A percentile compares a stretch with the other conserved stretches of the same genome.
These are phyloP conservation scores for Pipistrellus kuhlii DNA, from an alignment of 2,797 vertebrate genomes.

Conservation along the genomic window DNA sequence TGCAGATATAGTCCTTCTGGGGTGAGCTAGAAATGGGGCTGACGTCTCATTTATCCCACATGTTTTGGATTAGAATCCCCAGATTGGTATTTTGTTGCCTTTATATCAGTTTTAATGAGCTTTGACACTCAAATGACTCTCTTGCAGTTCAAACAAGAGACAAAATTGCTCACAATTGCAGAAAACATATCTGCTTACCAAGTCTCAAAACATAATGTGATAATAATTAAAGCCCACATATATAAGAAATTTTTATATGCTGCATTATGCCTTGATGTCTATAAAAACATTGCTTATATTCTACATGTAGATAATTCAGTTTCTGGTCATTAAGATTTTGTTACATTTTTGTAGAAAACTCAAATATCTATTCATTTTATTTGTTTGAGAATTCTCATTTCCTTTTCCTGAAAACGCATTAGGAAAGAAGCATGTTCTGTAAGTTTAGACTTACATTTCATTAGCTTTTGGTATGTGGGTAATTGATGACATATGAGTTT, in stretches of 20 bases:
- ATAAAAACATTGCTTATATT: not conserved
- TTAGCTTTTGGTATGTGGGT: not conserved
- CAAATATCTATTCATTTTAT: constrained; percentile 41
- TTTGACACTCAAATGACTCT: not conserved
- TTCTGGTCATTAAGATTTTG: constrained; percentile 25
- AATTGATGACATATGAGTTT: constrained; percentile 11
- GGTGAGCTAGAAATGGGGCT: not conserved
- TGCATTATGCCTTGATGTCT: not conserved
- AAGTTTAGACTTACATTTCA: not conserved
- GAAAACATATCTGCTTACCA: not conserved
- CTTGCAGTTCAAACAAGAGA: constrained; percentile 5
- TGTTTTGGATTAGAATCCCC: not conserved
- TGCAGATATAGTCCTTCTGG: not conserved
- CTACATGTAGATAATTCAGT: not conserved
- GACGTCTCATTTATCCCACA: not conserved
- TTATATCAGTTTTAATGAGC: not conserved
- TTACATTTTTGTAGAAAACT: constrained; percentile 56
- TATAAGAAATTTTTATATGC: not conserved
- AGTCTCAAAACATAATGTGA: not conserved
- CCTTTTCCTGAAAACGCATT: constrained; percentile 44
- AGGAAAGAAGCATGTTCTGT: not conserved
- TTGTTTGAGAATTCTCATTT: constrained; percentile 52
- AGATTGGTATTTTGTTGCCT: not conserved
- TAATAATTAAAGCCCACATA: not conserved
- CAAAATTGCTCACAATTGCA: not conserved